Conservation (phyloP, 2,888 invertebrate genomes). For the Imbricaverruca yamaguchii region DNA sequence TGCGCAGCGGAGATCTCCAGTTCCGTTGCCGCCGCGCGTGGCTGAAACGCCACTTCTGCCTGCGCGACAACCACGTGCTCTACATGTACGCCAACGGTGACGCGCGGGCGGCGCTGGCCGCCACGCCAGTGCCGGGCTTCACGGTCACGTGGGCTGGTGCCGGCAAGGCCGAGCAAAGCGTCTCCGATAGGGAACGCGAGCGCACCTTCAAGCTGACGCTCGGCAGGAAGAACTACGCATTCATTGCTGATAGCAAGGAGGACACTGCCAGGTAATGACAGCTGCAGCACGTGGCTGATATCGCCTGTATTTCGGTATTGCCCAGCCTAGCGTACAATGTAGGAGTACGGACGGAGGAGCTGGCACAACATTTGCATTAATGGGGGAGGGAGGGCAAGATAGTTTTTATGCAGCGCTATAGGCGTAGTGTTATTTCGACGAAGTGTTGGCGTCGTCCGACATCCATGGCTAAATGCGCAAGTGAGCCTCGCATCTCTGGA, state of each 20-base stretch:
- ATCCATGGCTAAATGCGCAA: too few species aligned
- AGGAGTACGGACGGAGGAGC: too few species aligned
- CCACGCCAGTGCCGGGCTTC: slow-evolving; percentile 54
- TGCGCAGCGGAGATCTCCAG: slow-evolving; percentile 30
- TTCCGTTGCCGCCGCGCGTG: slow-evolving; percentile 30
- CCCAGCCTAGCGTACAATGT: too few species aligned
- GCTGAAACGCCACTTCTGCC: slow-evolving; percentile 49
- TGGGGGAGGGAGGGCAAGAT: too few species aligned
- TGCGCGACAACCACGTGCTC: slow-evolving; percentile 51
- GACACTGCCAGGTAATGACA: slow-evolving; percentile 41
- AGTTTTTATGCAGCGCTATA: too few species aligned
- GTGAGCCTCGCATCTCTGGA: too few species aligned
- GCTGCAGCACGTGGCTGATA: too few species aligned
- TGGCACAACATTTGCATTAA: too few species aligned
- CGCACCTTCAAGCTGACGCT: slow-evolving; percentile 46
- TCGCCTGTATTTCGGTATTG: too few species aligned
- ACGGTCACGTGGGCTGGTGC: slow-evolving; percentile 42
- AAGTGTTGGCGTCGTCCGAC: too few species aligned
- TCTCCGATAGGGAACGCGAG: slow-evolving; percentile 40
- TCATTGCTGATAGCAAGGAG: slow-evolving; percentile 46
- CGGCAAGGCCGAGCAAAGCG: not conserved
- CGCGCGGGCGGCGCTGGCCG: slow-evolving; percentile 49
- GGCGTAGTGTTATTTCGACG: too few species aligned
- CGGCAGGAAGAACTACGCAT: slow-evolving; percentile 46
- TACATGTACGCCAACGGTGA: slow-evolving; percentile 46